phyloP scores from a whole-genome alignment of 2,113 vertebrate genomes.

The Rhynchomys soricoides region DNA sequence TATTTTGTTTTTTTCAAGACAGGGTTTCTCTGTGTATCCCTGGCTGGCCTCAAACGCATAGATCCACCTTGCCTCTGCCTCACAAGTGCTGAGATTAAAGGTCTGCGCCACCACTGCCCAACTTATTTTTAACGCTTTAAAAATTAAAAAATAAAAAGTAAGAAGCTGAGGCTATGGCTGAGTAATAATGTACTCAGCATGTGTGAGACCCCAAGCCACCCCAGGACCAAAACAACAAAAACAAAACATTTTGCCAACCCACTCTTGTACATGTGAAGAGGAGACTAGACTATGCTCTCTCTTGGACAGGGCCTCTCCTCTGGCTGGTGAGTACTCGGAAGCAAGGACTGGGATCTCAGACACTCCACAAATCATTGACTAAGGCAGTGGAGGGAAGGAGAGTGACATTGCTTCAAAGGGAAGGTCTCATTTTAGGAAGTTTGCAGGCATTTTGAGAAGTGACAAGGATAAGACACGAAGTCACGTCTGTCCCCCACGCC shows the following conservation, averaged over 20 bases:
- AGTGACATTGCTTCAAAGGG: background rate
- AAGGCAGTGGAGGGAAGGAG: accelerated
- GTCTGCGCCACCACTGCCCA: background rate
- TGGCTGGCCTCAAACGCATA: background rate
- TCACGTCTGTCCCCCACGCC: accelerated
- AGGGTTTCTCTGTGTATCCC: background rate
- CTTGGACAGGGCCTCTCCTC: background rate
- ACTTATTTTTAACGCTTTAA: background rate
- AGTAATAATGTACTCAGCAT: background rate
- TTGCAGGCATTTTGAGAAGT: background rate
- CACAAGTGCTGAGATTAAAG: background rate
- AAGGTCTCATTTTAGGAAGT: background rate
- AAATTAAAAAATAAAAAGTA: background rate
- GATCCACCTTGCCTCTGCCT: background rate
- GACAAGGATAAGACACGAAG: background rate
- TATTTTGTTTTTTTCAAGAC: background rate
- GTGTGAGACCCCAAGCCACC: background rate
- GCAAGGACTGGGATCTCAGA: accelerated
- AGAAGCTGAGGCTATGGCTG: background rate
- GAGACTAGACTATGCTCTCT: background rate
- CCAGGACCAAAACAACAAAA: background rate
- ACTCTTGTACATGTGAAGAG: accelerated
- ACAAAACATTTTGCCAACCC: background rate
- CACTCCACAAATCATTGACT: background rate
- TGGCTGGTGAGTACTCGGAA: background rate